These are phyloP conservation scores for Brachynemurus nebulosus DNA, from an alignment of 2,888 invertebrate species.

Conservation along the genomic window DNA sequence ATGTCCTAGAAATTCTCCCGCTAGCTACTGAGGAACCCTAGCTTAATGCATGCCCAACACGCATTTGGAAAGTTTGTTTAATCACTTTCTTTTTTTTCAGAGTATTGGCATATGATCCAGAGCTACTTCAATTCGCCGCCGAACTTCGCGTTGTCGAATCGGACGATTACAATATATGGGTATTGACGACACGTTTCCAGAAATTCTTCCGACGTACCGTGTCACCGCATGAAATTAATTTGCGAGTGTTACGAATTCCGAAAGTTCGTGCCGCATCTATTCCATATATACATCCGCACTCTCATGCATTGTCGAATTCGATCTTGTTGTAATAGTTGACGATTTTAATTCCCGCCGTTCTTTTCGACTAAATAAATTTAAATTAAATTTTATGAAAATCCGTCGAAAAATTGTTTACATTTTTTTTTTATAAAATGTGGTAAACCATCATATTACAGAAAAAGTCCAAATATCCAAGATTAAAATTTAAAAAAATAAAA, in stretches of 20 bases:
- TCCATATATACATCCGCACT: slow-evolving; percentile 28
- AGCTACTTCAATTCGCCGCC: slow-evolving; percentile 62
- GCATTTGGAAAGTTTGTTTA: slow-evolving; percentile 5
- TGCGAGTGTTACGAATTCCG: slow-evolving; percentile 52
- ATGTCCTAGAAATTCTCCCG: too few relatives aligned
- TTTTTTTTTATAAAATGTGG: neutral
- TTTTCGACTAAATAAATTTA: too few relatives aligned
- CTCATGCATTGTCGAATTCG: slow-evolving; percentile 1
- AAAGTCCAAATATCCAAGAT: neutral
- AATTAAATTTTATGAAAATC: too few relatives aligned
- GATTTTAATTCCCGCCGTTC: too few relatives aligned
- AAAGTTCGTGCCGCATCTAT: too few relatives aligned
- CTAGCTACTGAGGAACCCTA: too few relatives aligned
- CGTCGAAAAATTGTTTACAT: too few relatives aligned
- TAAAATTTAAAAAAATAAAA: neutral
- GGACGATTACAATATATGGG: slow-evolving; percentile 60
- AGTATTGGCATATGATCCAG: slow-evolving; percentile 55
- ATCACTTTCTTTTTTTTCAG: slow-evolving; percentile 33
- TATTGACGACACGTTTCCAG: slow-evolving; percentile 62
- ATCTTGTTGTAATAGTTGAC: too few relatives aligned
- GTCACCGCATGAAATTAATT: slow-evolving; percentile 52
- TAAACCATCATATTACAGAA: neutral
- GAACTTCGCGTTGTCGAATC: slow-evolving; percentile 54
- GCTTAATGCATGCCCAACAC: too few relatives aligned
- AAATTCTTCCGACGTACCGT: slow-evolving; percentile 60